Conservation (phyloP, 2,797 vertebrate species). For the Sebastes vulpes region DNA sequence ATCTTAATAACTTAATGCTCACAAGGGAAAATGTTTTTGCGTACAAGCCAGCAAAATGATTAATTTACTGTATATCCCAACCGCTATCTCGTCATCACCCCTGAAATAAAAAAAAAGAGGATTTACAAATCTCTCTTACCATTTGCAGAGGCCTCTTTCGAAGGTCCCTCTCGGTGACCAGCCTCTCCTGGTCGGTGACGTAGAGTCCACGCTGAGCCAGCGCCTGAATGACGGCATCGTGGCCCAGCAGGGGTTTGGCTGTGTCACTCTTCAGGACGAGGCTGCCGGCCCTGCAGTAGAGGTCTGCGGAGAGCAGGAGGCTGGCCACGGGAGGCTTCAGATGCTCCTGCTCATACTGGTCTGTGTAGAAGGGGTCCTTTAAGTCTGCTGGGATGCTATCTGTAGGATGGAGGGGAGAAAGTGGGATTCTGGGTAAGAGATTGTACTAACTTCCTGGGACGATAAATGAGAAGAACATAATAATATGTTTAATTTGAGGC, state of each 20-base stretch:
- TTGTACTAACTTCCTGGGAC: too few species aligned
- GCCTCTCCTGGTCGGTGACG: conserved; percentile 94
- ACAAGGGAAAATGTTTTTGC: background rate
- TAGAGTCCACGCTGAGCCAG: conserved; percentile 96
- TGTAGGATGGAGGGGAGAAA: conserved; percentile 56
- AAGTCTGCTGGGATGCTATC: conserved; percentile 94
- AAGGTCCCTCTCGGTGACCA: conserved; percentile 96
- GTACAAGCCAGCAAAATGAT: background rate
- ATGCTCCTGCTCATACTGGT: conserved; percentile 99
- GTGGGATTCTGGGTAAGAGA: background rate
- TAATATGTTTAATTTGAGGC: background rate
- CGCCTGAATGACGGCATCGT: conserved; percentile 95
- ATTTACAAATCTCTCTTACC: conserved; percentile 83
- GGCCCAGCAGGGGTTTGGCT: conserved; percentile 92
- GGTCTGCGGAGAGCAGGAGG: conserved; percentile 94
- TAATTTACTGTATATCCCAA: background rate
- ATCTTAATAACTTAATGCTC: background rate
- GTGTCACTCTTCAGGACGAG: conserved; percentile 94
- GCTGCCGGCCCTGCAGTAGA: conserved; percentile 95
- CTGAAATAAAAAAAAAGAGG: background rate
- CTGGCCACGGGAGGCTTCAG: conserved; percentile 95
- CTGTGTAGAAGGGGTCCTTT: conserved; percentile 95
- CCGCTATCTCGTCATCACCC: background rate
- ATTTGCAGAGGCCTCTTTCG: conserved; percentile 96
- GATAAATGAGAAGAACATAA: background rate